Base-by-base conservation (phyloP, 92 coral and sea anemone species). In the Palythoa grandis region DNA sequence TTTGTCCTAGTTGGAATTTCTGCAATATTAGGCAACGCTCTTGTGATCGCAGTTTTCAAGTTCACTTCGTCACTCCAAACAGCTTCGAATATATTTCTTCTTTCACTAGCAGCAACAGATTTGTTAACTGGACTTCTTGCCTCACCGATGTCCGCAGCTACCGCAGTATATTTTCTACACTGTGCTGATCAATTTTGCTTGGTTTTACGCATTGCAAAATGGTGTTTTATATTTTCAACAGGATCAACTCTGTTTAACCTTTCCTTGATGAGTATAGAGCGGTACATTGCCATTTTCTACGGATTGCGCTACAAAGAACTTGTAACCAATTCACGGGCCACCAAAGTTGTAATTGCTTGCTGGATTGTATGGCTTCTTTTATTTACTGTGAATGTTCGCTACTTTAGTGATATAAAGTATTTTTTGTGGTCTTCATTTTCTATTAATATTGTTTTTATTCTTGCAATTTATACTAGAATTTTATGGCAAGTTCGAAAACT, bases 41-140 rank as follows among this genome's bases (percentile, higher is more conserved):
- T 76, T n/a, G 82, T 76, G 22, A 47, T 76, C 24, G 66, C 66
- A 14, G 82, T 66, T 12, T 76, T 14, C 25, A 22, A 76, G 0
- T 7, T 11, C 65, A 76, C 63, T 22, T 40, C 65, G 16, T 76
- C 82, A 0, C 67, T 76, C 19, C 38, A 60, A 52, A 76, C 65
- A 24, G 48, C 66, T 53, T 76, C 67, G 7, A 76, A 76, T n/a
- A 76, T 76, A 39, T 76, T 76, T n/a, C 54, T 76, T 54, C 20
- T 76, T 58, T 76, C 80, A 10, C n/a, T 76, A 53, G 29, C 80
- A 11, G 38, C 67, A 0, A 23, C 66, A 0, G 67, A 76, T 15
- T 6, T 50, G 0, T 35, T 76, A 17, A 76, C 63, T 38, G 63
- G 65, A 1, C 19, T 76, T 1, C 16, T 54, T 0, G 11, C 17